A percentile compares a stretch with the other conserved stretches of the same genome.
phyloP scores from a whole-genome alignment of 2,113 vertebrate genomes.

The Ursus arctos region DNA sequence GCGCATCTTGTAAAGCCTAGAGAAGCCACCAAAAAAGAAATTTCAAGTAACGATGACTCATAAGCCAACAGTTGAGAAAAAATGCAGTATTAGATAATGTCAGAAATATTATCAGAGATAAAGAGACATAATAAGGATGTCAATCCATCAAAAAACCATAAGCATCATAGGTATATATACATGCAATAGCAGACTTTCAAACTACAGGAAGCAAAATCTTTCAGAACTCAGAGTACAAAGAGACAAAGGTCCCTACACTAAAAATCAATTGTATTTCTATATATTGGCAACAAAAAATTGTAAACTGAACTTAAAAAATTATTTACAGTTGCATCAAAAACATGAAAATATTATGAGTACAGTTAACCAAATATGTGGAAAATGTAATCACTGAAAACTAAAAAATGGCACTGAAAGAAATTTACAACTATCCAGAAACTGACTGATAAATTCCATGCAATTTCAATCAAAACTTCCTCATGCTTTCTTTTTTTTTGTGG shows the following conservation, averaged over 20 bases:
- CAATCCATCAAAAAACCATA: background rate
- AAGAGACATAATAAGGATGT: background rate
- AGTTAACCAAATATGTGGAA: conserved; percentile 25
- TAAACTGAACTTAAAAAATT: background rate
- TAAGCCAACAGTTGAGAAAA: background rate
- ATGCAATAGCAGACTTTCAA: background rate
- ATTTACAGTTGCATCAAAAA: conserved; percentile 7
- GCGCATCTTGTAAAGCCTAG: background rate
- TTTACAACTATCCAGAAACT: conserved; percentile 35
- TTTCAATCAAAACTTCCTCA: conserved; percentile 9
- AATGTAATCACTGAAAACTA: background rate
- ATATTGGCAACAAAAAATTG: background rate
- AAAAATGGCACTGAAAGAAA: conserved; percentile 16
- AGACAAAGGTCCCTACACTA: background rate
- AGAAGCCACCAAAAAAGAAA: background rate
- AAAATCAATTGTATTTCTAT: conserved; percentile 13
- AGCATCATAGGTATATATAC: background rate
- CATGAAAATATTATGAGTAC: background rate
- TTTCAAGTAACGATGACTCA: background rate
- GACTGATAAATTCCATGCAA: background rate
- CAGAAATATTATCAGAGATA: background rate
- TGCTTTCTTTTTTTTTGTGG: background rate
- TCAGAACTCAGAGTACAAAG: conserved; percentile 3
- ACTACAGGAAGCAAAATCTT: conserved; percentile 22
- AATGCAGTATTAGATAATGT: background rate